A percentile compares a stretch with the other conserved stretches of the same genome.
phyloP scores from a whole-genome alignment of 2,888 invertebrate species.

The Linhomoeus sp. region DNA sequence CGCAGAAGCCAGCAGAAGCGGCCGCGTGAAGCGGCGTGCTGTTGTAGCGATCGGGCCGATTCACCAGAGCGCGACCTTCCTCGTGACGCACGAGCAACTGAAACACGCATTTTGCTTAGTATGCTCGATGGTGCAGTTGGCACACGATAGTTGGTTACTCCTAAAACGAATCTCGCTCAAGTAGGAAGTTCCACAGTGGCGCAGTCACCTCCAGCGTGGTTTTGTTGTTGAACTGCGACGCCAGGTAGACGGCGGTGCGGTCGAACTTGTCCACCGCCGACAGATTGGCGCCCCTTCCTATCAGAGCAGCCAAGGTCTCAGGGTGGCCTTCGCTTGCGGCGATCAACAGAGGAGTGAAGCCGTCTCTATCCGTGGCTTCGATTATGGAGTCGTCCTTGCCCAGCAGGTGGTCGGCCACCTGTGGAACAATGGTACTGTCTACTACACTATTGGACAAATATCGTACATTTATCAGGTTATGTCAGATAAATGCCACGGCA shows the following conservation, averaged over 20 bases:
- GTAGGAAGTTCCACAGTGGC: too few relatives aligned
- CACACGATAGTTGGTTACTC: too few relatives aligned
- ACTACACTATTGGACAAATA: too few relatives aligned
- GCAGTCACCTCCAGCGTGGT: not conserved
- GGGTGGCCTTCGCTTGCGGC: conserved; percentile 26
- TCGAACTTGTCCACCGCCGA: conserved; percentile 31
- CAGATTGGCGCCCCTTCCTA: conserved; percentile 28
- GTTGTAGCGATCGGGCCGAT: conserved; percentile 31
- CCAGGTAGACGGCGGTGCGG: conserved; percentile 31
- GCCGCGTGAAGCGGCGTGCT: conserved; percentile 35
- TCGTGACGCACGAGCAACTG: conserved; percentile 27
- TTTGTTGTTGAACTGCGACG: conserved; percentile 30
- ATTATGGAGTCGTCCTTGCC: conserved; percentile 27
- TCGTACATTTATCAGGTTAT: too few relatives aligned
- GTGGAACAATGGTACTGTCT: too few relatives aligned
- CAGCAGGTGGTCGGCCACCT: conserved; percentile 4
- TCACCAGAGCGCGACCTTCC: conserved; percentile 21
- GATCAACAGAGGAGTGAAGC: conserved; percentile 31
- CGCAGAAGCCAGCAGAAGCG: conserved; percentile 14
- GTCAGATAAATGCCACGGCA: too few relatives aligned
- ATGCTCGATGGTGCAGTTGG: too few relatives aligned
- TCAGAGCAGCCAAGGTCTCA: conserved; percentile 24
- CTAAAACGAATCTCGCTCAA: too few relatives aligned
- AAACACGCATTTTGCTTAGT: too few relatives aligned
- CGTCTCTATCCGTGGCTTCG: conserved; percentile 29